A percentile compares a stretch with the other conserved stretches of the same genome.
These are phyloP conservation scores for Habroteleia sp. DNA, from an alignment of 2,888 invertebrate genomes.

Conservation along the genomic window DNA sequence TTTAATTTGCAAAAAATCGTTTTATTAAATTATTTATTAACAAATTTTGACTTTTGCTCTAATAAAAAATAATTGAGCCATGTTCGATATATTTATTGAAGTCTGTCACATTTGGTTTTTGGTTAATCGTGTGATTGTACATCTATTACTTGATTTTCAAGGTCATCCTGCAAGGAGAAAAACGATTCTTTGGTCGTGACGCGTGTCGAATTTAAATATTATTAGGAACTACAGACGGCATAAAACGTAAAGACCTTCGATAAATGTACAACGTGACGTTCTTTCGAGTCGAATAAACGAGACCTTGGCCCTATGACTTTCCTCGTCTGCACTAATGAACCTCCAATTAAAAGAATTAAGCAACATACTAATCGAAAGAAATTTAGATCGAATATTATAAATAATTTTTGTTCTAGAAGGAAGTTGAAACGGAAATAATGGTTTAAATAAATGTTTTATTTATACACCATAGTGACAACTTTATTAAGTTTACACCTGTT, in stretches of 20 bases:
- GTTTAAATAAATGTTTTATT: too few relatives aligned
- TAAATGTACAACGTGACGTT: constrained; percentile 42
- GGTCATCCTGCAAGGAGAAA: constrained; percentile 23
- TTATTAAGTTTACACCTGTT: too few relatives aligned
- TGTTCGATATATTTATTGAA: too few relatives aligned
- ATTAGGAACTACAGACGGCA: constrained; percentile 39
- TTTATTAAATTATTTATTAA: too few relatives aligned
- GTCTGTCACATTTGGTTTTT: constrained; percentile 5
- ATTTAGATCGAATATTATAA: constrained; percentile 18
- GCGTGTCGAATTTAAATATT: constrained; percentile 50
- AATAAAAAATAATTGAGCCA: too few relatives aligned
- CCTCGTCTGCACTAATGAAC: constrained; percentile 47
- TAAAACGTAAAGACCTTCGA: constrained; percentile 47
- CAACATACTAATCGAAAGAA: constrained; percentile 32
- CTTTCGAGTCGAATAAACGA: constrained; percentile 43
- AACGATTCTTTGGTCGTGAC: constrained; percentile 19
- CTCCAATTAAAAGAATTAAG: constrained; percentile 39
- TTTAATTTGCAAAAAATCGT: too few relatives aligned
- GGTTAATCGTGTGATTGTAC: background rate
- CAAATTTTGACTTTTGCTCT: too few relatives aligned
- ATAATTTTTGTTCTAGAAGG: too few relatives aligned
- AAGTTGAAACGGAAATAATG: too few relatives aligned
- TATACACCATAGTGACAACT: too few relatives aligned
- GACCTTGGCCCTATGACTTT: constrained; percentile 59
- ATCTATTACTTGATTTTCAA: constrained; percentile 20